Evolutionary conservation across 1,140 invertebrate genomes (phyloP), one percentile per base, ranked within the genome.

Genomic region (Aphidius gifuensis): DNA sequence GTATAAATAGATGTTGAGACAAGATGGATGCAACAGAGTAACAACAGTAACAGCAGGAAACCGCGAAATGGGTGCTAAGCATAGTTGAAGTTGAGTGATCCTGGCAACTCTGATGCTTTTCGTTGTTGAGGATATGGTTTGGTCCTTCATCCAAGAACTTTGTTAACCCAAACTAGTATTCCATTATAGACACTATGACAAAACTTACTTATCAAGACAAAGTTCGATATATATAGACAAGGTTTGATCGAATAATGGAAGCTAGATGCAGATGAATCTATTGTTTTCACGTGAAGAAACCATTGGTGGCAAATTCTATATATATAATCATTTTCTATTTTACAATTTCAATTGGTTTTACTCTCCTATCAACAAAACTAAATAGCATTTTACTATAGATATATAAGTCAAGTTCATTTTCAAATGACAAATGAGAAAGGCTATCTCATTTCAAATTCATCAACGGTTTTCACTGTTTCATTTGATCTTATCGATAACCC

Each of bases 221-320:
- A 64, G 62, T 59, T 32, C 62, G 58, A 64, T 16, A 16, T 16
- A 16, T 16, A 16, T 64, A 64, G 57, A 64, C 43, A 49, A 39
- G 43, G 46, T 44, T 44, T 54, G 56, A 61, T 59, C 49, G 60
- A 9, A 51, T 65, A 65, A 65, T 65, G 64, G 64, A 45, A 43
- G 49, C 39, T 49, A 48, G 55, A 65, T 62, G 64, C 64, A 62
- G 64, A 65, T 61, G 60, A 58, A 65, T 58, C 64, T 54, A 65
- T 65, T 65, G 64, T 65, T 61, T 65, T 59, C 64, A 55, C 64
- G 48, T 46, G 60, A 57, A 58, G 50, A 60, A 44, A 54, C 58
- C 48, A 53, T 43, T 46, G 56, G 23, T 64, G 45, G 53, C 47
- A 50, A 51, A 42, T 56, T 45, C 23, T 32, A 32, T 32, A 32